Evolutionary conservation across 2,113 vertebrate genomes (phyloP).

Genomic region (Cottus gobio): DNA sequence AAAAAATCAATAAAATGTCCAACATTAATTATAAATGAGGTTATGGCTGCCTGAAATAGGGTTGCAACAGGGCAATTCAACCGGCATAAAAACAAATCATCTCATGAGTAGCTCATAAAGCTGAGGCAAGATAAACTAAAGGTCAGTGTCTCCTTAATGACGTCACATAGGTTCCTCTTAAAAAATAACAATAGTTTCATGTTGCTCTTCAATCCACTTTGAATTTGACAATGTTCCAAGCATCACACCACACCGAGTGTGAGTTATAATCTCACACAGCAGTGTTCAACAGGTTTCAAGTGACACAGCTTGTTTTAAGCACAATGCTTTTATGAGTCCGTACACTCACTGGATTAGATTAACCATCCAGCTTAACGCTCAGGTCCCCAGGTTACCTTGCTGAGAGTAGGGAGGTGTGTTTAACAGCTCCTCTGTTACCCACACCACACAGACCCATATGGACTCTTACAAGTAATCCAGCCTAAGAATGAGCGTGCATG

Average conservation of each 20-base stretch:
- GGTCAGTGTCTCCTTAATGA: background rate
- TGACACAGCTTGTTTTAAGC: background rate
- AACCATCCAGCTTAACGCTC: background rate
- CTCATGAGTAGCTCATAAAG: constrained; percentile 32
- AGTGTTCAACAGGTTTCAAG: too few relatives aligned
- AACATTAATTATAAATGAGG: constrained; percentile 51
- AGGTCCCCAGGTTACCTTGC: too few relatives aligned
- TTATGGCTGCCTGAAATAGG: constrained; percentile 44
- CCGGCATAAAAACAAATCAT: constrained; percentile 45
- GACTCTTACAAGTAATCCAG: background rate
- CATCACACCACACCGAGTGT: background rate
- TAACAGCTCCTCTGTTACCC: too few relatives aligned
- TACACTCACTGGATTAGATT: background rate
- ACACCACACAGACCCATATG: background rate
- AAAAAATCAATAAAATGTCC: constrained; percentile 52
- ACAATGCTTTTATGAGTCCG: background rate
- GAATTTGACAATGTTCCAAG: background rate
- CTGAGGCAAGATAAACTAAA: background rate
- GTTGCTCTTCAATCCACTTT: background rate
- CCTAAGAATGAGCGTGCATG: background rate
- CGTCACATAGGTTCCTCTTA: background rate
- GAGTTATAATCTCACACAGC: background rate
- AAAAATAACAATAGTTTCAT: background rate
- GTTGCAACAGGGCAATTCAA: constrained; percentile 24
- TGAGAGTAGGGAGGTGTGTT: too few relatives aligned